Conservation (phyloP, 1,140 invertebrate genomes). For the Eubasilissa regina region DNA sequence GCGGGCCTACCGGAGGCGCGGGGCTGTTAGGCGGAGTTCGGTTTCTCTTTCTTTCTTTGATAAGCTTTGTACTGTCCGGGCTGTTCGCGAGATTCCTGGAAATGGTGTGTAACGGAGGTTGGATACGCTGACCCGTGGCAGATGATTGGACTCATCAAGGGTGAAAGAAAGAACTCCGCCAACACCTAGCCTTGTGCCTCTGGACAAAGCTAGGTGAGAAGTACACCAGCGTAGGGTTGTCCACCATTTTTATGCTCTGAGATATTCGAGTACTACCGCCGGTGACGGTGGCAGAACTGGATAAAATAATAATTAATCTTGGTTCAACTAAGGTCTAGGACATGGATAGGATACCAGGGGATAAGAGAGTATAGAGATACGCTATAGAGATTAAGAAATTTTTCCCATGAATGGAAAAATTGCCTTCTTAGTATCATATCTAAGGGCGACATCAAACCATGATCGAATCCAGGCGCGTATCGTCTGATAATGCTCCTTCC, state of each 20-base stretch:
- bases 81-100: not conserved
- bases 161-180: not conserved
- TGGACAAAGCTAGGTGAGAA: not conserved
- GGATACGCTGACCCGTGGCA: not conserved
- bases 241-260: not conserved
- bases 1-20: too few relatives aligned
- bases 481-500: slow-evolving; percentile 67
- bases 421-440: not conserved
- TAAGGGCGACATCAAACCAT: slow-evolving; percentile 60
- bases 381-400: too few relatives aligned
- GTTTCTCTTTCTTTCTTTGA: too few relatives aligned
- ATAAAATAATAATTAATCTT: not conserved
- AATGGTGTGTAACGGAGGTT: not conserved
- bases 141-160: too few relatives aligned
- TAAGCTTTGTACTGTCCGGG: too few relatives aligned
- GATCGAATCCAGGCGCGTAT: slow-evolving; percentile 63
- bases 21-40: too few relatives aligned
- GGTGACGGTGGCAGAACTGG: not conserved
- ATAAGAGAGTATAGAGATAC: too few relatives aligned
- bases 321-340: not conserved
- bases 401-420: not conserved
- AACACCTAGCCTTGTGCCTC: not conserved
- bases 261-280: not conserved
- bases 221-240: not conserved
- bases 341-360: not conserved